Evolutionary conservation across 2,888 invertebrate genomes (phyloP).

Genomic region (Cordilura impudica): DNA sequence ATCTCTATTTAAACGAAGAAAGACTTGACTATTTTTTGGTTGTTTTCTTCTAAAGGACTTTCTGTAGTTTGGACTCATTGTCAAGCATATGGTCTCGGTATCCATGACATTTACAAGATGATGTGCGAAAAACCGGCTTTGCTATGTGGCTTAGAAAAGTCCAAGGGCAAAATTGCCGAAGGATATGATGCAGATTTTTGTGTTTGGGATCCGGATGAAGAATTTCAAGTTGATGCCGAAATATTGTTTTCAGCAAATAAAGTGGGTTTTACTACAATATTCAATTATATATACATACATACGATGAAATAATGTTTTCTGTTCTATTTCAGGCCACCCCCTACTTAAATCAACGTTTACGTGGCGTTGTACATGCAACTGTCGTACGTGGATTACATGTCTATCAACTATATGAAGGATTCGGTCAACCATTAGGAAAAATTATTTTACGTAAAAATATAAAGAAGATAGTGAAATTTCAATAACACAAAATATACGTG

Average conservation of each 20-base stretch:
- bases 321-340: slow-evolving; percentile 81
- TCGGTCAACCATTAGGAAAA: slow-evolving; percentile 76
- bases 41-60: slow-evolving; percentile 78
- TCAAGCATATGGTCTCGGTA: slow-evolving; percentile 79
- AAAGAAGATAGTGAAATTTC: slow-evolving; percentile 76
- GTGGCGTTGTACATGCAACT: slow-evolving; percentile 83
- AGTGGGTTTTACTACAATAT: slow-evolving; percentile 70
- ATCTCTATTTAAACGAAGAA: not conserved
- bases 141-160: slow-evolving; percentile 81
- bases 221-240: slow-evolving; percentile 80
- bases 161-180: slow-evolving; percentile 82
- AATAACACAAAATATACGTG: slow-evolving; percentile 66
- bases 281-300: not conserved
- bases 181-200: slow-evolving; percentile 86
- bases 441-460: slow-evolving; percentile 73
- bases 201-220: slow-evolving; percentile 83
- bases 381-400: slow-evolving; percentile 83
- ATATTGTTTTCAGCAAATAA: slow-evolving; percentile 85
- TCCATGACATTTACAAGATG: slow-evolving; percentile 81
- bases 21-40: not conserved
- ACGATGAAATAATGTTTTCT: not conserved
- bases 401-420: slow-evolving; percentile 78
- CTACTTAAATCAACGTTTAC: slow-evolving; percentile 81
- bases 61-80: slow-evolving; percentile 85
- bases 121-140: slow-evolving; percentile 82